Conservation (phyloP, 1,140 invertebrate genomes). For the Drosophila cardini region DNA sequence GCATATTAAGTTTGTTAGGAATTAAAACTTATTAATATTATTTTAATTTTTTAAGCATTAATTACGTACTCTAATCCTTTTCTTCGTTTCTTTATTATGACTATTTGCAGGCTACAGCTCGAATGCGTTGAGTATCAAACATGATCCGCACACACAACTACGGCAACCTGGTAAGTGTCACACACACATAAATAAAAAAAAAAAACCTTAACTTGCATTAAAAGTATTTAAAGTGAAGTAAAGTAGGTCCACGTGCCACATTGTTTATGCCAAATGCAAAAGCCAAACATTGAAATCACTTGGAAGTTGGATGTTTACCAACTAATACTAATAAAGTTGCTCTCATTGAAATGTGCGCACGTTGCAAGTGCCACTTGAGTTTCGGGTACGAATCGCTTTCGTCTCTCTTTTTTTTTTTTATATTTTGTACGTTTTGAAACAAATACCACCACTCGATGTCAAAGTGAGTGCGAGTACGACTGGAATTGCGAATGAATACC, state of each 20-base stretch:
- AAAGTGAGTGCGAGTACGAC: constrained; percentile 21
- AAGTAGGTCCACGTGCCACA: constrained; percentile 57
- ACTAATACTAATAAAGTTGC: constrained; percentile 70
- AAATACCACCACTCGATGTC: constrained; percentile 47
- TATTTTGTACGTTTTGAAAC: constrained; percentile 43
- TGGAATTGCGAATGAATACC: constrained; percentile 14
- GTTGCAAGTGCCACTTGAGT: constrained; percentile 73
- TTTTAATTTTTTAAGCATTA: neutral
- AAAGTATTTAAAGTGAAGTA: constrained; percentile 26
- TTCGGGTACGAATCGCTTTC: constrained; percentile 26
- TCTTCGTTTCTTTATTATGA: constrained; percentile 34
- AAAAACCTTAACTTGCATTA: constrained; percentile 27
- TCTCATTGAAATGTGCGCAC: constrained; percentile 55
- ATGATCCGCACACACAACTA: constrained; percentile 93
- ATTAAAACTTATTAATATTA: neutral
- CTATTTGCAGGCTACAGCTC: constrained; percentile 90
- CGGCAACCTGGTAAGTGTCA: constrained; percentile 91
- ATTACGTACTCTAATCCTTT: neutral
- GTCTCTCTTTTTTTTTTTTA: constrained; percentile 14
- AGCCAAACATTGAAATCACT: constrained; percentile 20
- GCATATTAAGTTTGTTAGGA: too few species aligned
- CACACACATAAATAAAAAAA: too few species aligned
- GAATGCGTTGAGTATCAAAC: constrained; percentile 90
- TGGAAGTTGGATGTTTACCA: constrained; percentile 58
- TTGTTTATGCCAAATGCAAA: constrained; percentile 68